phyloP scores from a whole-genome alignment of 2,113 vertebrate genomes.

The Pseudopipra pipra region DNA sequence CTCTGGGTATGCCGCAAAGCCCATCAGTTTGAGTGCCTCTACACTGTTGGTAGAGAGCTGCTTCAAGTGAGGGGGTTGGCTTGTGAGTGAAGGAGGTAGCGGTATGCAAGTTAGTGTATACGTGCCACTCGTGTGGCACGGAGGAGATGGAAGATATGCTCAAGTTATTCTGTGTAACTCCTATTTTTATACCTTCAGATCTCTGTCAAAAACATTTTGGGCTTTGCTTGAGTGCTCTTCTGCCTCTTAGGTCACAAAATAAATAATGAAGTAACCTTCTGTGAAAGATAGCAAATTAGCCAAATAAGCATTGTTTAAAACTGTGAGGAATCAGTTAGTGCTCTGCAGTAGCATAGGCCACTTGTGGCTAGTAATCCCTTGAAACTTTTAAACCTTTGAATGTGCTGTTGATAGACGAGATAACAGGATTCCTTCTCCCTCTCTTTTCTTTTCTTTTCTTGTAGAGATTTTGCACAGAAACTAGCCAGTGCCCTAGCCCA shows the following conservation, averaged over 20 bases:
- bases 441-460: slow-evolving; percentile 41
- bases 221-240: not conserved
- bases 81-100: not conserved
- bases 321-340: not conserved
- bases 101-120: not conserved
- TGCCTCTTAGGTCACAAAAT: not conserved
- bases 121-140: fast-evolving
- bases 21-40: not conserved
- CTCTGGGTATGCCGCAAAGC: not conserved
- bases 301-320: not conserved
- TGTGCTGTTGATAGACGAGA: not conserved
- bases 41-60: not conserved
- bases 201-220: not conserved
- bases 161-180: not conserved
- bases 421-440: not conserved
- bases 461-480: slow-evolving; percentile 96
- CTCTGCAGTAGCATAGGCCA: not conserved
- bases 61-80: not conserved
- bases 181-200: not conserved
- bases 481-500: slow-evolving; percentile 87
- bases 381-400: not conserved
- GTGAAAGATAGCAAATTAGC: not conserved
- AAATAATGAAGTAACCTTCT: not conserved
- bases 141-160: not conserved
- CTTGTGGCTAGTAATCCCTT: not conserved